Base-by-base conservation (phyloP, 2,888 invertebrate species). In the Synergus japonicus region DNA sequence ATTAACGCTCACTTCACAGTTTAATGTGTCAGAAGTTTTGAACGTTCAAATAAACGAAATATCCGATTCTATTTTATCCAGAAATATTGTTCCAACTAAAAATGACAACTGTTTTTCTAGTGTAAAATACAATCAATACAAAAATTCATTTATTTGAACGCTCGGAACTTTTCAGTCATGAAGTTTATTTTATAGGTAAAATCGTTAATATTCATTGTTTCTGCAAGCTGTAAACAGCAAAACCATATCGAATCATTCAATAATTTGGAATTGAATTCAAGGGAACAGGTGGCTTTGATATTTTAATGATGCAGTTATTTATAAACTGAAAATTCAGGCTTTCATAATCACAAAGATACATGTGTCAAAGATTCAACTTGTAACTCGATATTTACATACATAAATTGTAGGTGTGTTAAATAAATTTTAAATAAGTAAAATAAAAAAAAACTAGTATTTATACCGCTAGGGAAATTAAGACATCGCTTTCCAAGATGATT, bases 381-480 rank as follows among this genome's bases (percentile, higher is more conserved):
- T 43, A 13, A 66, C 43, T 66, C 18, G 1, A n/a, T 66, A 43
- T 66, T 41, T 43, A 66, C 37, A 37, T 37, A 37, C 2, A 37
- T 4, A 37, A 43, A 66, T 29, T 29, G 29, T 29, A 29, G 29
- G 29, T 29, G 29, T 29, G 29, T 29, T 29, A 29, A 29, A 29
- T 29, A 29, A 29, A 29, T 29, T 29, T 29, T 29, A 29, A 29
- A 29, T 29, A 29, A 29, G 29, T 29, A 29, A 29, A 43, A n/a
- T 43, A n/a, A 66, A n/a, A n/a, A 66, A 43, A 66, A 13, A 66
- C 12, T 7, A 58, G 13, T n/a, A 58, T n/a, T 8, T 58, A 37
- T 37, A 37, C 37, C 66, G 18, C 66, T 3, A 66, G 66, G 44
- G 66, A 66, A 69, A 69, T 69, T 69, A 69, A 69, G 49, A 15